Percentiles rank a stretch among this genome's conserved stretches.
phyloP scores from a whole-genome alignment of 1,140 invertebrate genomes.

The Musca domestica region DNA sequence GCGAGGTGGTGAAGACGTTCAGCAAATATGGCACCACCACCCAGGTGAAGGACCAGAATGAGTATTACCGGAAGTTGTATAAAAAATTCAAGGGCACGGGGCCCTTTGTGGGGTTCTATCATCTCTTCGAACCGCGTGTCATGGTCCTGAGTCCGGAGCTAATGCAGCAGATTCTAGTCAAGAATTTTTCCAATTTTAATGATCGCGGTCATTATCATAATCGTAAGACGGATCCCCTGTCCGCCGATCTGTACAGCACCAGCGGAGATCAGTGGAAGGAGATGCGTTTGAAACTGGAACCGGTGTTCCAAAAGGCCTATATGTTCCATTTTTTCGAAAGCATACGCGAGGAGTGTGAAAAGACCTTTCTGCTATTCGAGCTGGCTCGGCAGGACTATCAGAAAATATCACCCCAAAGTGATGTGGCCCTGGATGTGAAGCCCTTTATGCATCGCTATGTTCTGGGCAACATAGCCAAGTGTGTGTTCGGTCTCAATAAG shows the following conservation, averaged over 20 bases:
- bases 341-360: constrained; percentile 37
- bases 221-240: constrained; percentile 57
- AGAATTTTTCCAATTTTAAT: constrained; percentile 61
- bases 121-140: constrained; percentile 40
- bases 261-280: constrained; percentile 61
- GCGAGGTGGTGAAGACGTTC: constrained; percentile 36
- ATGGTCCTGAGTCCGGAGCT: constrained; percentile 57
- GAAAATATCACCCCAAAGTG: not conserved
- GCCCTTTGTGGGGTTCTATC: constrained; percentile 49
- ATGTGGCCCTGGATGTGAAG: constrained; percentile 36
- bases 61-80: constrained; percentile 39
- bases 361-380: constrained; percentile 35
- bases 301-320: constrained; percentile 63
- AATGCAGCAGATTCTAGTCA: constrained; percentile 60
- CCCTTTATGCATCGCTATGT: constrained; percentile 44
- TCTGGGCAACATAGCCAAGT: constrained; percentile 36
- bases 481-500: constrained; percentile 41
- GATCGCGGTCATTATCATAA: constrained; percentile 59
- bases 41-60: constrained; percentile 37
- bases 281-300: constrained; percentile 62
- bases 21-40: constrained; percentile 21
- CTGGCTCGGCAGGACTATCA: constrained; percentile 32
- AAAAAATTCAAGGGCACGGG: constrained; percentile 45
- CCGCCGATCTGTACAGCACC: constrained; percentile 58
- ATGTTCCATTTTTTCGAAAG: constrained; percentile 57